Evolutionary conservation across 2,113 vertebrate genomes (phyloP).

Genomic region (Rana temporaria): DNA sequence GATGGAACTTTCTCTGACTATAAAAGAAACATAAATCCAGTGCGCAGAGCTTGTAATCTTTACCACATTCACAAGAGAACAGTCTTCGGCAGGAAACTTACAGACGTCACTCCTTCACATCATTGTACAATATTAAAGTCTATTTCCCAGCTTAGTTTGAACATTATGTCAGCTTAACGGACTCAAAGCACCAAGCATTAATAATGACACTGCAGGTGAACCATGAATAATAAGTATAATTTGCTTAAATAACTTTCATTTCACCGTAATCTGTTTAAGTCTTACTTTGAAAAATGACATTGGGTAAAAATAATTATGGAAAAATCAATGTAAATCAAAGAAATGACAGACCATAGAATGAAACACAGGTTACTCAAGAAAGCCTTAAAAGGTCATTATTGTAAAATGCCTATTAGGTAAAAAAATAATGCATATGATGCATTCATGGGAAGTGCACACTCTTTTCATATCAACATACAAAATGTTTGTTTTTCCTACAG

Average conservation of each 20-base stretch:
- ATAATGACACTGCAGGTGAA: conserved; percentile 33
- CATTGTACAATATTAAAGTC: conserved; percentile 30
- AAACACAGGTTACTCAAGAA: conserved; percentile 1
- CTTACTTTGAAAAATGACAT: conserved; percentile 26
- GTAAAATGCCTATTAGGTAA: neutral
- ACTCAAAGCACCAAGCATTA: neutral
- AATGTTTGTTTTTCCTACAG: too few relatives aligned
- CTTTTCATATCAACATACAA: too few relatives aligned
- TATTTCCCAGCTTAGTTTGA: conserved; percentile 30
- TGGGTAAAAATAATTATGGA: conserved; percentile 40
- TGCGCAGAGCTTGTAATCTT: neutral
- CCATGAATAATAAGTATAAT: conserved; percentile 43
- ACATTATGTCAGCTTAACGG: conserved; percentile 34
- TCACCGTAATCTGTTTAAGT: conserved; percentile 41
- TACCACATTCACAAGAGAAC: neutral
- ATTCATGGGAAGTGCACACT: too few relatives aligned
- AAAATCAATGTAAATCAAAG: conserved; percentile 20
- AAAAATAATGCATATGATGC: neutral
- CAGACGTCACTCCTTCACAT: conserved; percentile 8
- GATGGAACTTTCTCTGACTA: conserved; percentile 79
- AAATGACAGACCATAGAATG: conserved; percentile 21
- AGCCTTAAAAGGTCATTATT: neutral
- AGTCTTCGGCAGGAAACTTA: neutral
- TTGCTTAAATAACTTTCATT: conserved; percentile 38
- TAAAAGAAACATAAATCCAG: conserved; percentile 56